These are phyloP conservation scores for Caenorhabditis parvicauda DNA, from an alignment of 2,888 invertebrate genomes.

Conservation along the genomic window DNA sequence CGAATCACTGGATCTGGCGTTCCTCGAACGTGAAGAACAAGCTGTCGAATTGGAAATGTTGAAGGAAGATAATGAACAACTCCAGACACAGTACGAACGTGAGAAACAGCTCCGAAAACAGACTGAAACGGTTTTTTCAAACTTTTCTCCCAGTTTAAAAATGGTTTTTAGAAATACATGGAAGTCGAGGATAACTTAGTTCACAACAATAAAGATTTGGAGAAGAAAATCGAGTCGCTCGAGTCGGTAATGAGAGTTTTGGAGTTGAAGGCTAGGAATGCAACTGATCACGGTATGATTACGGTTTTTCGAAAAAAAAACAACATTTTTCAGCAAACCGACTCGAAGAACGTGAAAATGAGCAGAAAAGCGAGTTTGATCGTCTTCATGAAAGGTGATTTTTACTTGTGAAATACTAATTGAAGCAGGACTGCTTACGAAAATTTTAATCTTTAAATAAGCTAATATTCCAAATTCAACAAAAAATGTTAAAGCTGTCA, in stretches of 20 bases:
- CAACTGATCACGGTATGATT: slow-evolving; percentile 93
- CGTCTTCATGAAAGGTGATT: slow-evolving; percentile 86
- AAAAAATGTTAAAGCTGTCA: too few relatives aligned
- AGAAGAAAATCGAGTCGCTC: slow-evolving; percentile 86
- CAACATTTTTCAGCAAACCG: slow-evolving; percentile 67
- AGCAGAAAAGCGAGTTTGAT: slow-evolving; percentile 91
- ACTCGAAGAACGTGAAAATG: slow-evolving; percentile 91
- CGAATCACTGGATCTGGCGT: slow-evolving; percentile 91
- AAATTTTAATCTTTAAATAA: too few relatives aligned
- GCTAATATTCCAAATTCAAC: too few relatives aligned
- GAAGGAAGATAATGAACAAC: slow-evolving; percentile 96
- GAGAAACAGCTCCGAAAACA: slow-evolving; percentile 93
- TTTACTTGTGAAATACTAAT: neutral
- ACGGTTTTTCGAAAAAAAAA: too few relatives aligned
- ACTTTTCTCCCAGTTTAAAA: too few relatives aligned
- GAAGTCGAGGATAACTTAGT: slow-evolving; percentile 94
- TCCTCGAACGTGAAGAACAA: slow-evolving; percentile 94
- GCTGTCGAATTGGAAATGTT: slow-evolving; percentile 94
- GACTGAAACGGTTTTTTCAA: slow-evolving; percentile 71
- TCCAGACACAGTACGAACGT: slow-evolving; percentile 96
- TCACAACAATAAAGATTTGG: slow-evolving; percentile 86
- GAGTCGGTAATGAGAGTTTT: slow-evolving; percentile 96
- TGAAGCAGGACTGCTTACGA: too few relatives aligned
- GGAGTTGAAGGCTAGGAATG: slow-evolving; percentile 95
- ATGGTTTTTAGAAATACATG: slow-evolving; percentile 81